Evolutionary conservation across 2,797 vertebrate species (phyloP).

Genomic region (Enteromius anoplus): DNA sequence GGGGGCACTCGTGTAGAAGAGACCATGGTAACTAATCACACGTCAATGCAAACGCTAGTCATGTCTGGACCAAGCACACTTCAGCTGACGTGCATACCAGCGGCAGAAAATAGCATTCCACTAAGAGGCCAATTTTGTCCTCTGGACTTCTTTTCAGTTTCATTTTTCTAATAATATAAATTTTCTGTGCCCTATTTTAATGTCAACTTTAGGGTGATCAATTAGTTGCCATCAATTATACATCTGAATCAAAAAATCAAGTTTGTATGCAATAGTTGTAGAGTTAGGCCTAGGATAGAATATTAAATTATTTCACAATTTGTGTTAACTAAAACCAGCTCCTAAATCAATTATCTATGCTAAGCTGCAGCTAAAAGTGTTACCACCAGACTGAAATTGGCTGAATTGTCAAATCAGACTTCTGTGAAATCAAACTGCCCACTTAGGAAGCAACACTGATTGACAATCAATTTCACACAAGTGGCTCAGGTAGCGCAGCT

Average conservation of each 20-base stretch:
- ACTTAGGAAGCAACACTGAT: no score
- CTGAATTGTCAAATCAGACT: no score
- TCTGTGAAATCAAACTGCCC: no score
- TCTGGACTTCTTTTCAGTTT: neutral
- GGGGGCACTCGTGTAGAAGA: slow-evolving; percentile 38
- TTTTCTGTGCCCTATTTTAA: neutral
- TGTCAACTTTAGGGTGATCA: neutral
- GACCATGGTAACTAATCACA: neutral
- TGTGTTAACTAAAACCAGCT: no score
- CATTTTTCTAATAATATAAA: neutral
- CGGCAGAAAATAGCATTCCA: neutral
- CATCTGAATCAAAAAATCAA: neutral
- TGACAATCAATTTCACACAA: no score
- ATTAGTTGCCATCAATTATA: neutral
- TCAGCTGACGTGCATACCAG: neutral
- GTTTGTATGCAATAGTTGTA: neutral
- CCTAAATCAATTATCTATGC: no score
- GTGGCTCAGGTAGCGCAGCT: no score
- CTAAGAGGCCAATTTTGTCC: neutral
- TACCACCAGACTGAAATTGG: no score
- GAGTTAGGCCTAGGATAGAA: neutral
- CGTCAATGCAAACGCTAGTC: neutral
- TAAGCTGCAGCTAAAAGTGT: no score
- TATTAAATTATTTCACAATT: neutral
- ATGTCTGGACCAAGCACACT: neutral